Base-by-base conservation (phyloP, 2,888 invertebrate genomes). In the Ceriagrion tenellum region DNA sequence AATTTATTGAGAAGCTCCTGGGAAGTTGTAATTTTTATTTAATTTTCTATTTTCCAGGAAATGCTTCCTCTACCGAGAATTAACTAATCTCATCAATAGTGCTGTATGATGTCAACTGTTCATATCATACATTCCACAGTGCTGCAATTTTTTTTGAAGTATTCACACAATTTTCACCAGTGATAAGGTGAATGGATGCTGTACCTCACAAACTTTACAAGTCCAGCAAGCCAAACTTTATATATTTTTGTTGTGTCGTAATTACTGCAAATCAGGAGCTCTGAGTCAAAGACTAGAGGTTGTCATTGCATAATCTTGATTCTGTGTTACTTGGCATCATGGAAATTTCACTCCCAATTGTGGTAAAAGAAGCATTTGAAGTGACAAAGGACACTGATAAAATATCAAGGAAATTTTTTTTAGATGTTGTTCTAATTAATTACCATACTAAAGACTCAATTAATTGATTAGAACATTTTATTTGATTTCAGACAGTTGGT, bases 11-110 rank as follows among this genome's bases (percentile, higher is more conserved):
- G 59, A 59, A 59, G 20, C n/a, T 26, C 18, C 26, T 26, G n/a
- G 10, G 4, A 3, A 55, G 20, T 35, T 40, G 13, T 30, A 90
- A 95, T 69, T 59, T 55, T 69, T 1, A 23, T 81, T 4, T 55
- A 13, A 88, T 69, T 90, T 95, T 90, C 69, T 95, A 69, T 95
- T 96, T 96, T 96, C 63, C 96, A 96, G 98, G 55, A 97, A 97
- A 93, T 98, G 98, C 96, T 97, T 98, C 95, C 97, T 98, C 6
- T 98, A 98, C 97, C 97, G 97, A 91, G 98, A 98, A 96, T 97
- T 98, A 74, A 97, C 98, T 59, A 97, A 97, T 95, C 97, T 98
- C 96, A 98, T 98, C 95, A 97, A 97, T 95, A 96, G 97, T 95
- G 96, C 96, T 95, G 95, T 96, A 90, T 40, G 63, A 95, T 88